These are phyloP conservation scores for Achlya flavicornis DNA, from an alignment of 2,888 invertebrate species.

Conservation along the genomic window DNA sequence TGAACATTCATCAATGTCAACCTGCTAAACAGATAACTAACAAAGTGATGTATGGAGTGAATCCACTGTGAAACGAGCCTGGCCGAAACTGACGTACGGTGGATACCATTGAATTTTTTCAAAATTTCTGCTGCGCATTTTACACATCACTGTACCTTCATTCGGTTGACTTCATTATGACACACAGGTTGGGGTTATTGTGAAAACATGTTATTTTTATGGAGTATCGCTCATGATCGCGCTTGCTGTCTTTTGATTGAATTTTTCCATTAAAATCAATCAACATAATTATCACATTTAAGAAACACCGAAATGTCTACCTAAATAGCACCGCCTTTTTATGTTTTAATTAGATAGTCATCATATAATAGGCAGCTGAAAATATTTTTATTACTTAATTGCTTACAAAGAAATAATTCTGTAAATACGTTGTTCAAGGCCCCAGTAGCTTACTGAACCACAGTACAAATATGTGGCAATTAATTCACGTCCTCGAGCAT, in stretches of 20 bases:
- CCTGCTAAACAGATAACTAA: conserved; percentile 70
- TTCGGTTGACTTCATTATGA: background rate
- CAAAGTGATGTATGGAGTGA: conserved; percentile 72
- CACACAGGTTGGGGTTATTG: too few species aligned
- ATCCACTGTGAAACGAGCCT: conserved; percentile 61
- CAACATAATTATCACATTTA: too few species aligned
- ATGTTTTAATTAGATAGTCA: too few species aligned
- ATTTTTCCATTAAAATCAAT: too few species aligned
- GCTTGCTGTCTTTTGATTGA: too few species aligned
- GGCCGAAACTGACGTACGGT: conserved; percentile 39
- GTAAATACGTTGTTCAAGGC: background rate
- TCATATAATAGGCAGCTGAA: too few species aligned
- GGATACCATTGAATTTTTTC: conserved; percentile 36
- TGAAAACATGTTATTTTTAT: too few species aligned
- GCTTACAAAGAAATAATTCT: background rate
- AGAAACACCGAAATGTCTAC: too few species aligned
- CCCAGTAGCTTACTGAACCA: background rate
- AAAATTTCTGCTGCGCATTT: conserved; percentile 16
- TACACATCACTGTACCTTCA: conserved; percentile 8
- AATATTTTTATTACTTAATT: too few species aligned
- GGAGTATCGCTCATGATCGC: too few species aligned
- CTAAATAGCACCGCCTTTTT: too few species aligned
- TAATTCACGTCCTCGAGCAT: background rate
- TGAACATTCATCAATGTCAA: conserved; percentile 71
- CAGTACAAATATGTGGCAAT: background rate